Conservation (phyloP, 2,113 vertebrate species). For the Sprattus sprattus region DNA sequence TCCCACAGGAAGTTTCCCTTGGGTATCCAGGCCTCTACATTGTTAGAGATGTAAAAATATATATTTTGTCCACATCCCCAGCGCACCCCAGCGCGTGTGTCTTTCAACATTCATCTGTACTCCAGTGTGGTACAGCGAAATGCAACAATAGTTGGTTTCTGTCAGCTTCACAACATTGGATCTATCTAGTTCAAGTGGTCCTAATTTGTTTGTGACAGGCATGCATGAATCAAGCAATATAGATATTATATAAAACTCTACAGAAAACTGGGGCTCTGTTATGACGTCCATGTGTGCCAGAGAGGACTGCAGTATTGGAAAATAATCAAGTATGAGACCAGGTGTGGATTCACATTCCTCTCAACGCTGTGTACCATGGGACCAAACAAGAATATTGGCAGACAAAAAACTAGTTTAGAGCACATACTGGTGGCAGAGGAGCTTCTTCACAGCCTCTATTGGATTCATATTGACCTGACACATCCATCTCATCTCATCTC, state of each 20-base stretch:
- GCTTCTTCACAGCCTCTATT: conserved; percentile 17
- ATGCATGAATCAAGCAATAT: conserved; percentile 30
- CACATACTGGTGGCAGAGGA: background rate
- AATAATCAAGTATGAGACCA: conserved; percentile 45
- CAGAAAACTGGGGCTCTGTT: conserved; percentile 17
- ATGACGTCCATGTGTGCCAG: conserved; percentile 28
- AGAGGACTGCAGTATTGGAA: conserved; percentile 41
- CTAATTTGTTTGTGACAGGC: conserved; percentile 4
- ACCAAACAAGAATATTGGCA: conserved; percentile 30
- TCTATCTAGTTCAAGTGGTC: background rate
- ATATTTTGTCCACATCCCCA: too few relatives aligned
- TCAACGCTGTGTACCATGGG: conserved; percentile 27
- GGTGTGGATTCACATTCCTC: conserved; percentile 27
- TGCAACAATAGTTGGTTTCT: background rate
- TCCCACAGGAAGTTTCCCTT: background rate
- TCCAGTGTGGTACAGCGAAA: background rate
- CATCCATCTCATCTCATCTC: conserved; percentile 38
- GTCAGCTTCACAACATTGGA: background rate
- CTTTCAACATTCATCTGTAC: background rate
- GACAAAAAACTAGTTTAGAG: conserved; percentile 30
- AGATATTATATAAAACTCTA: conserved; percentile 11
- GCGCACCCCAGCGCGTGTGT: too few relatives aligned
- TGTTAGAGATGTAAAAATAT: background rate
- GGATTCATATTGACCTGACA: conserved; percentile 39
- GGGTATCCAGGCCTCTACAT: background rate